Evolutionary conservation across 2,113 vertebrate species (phyloP), one percentile per base, ranked within the genome.

Genomic region (Coracopsis vasa): DNA sequence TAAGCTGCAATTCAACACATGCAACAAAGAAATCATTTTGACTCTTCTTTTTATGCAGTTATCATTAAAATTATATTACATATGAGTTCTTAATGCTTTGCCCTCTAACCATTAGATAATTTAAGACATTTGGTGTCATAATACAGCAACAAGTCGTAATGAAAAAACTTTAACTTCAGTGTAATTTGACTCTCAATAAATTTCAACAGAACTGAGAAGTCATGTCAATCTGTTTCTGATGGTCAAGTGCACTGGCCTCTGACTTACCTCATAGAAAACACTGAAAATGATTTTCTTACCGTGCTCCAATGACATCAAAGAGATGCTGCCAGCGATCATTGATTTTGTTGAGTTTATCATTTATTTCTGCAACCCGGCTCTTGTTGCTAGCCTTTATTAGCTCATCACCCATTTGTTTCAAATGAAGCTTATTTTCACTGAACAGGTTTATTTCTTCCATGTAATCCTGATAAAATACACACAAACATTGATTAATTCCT

Each of bases 391-490:
- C 98, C 25, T 97, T 98, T 88, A 99, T 99, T 44, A 99, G 95
- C 62, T 99, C 98, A 18, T 99, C 98, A 0, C 99, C 99, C 84
- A 99, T 98, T 92, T 99, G 98, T 95, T 99, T 99, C 86, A 99
- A 96, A 37, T 98, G 98, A 18, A 98, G 98, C 95, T 99, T 99
- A 89, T 99, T 99, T 96, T 99, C 99, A 84, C 98, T 99, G 91
- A 99, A 99, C 51, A 99, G 89, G 96, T 99, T 99, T 86, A 99
- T 99, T 97, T 99, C 99, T 94, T 99, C 99, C 99, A 99, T 99
- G 87, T 99, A 99, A 92, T 99, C 99, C 99, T 99, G 89, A 45
- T 17, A 91, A 73, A 72, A 96, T 45, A 73, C 10, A 93, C n/a
- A 91, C 45, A 95, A 86, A 83, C 50, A 90, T 7, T 64, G 72